A percentile compares a stretch with the other conserved stretches of the same genome.
phyloP scores from a whole-genome alignment of 2,113 vertebrate genomes.

The Lophotis ruficrista region DNA sequence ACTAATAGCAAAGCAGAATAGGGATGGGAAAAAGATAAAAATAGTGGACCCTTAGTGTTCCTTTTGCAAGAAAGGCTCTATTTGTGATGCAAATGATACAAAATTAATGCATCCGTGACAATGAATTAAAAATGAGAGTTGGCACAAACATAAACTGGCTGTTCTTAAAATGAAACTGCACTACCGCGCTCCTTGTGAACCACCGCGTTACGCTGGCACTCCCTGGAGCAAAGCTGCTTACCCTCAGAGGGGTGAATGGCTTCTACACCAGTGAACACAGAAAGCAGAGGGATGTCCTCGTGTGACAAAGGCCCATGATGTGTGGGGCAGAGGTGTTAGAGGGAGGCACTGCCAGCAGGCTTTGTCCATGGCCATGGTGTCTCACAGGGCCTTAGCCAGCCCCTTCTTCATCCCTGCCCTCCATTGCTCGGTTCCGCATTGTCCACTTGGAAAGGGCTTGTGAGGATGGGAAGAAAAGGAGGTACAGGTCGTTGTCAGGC shows the following conservation, averaged over 20 bases:
- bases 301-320: background rate
- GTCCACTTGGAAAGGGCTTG: background rate
- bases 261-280: background rate
- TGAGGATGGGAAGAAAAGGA: background rate
- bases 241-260: rapidly evolving
- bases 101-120: background rate
- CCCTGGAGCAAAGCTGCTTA: background rate
- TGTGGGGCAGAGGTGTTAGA: background rate
- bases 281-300: background rate
- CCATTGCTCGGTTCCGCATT: background rate
- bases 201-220: background rate
- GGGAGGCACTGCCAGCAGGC: background rate
- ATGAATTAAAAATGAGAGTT: constrained; percentile 12
- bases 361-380: background rate
- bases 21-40: background rate
- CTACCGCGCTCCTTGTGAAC: background rate
- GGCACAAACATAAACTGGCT: background rate
- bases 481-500: background rate
- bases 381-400: background rate
- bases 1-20: background rate
- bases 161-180: background rate
- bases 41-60: background rate
- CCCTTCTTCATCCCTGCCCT: background rate
- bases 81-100: background rate
- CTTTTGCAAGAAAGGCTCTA: background rate